Base-by-base conservation (phyloP, 2,888 invertebrate genomes). In the Ophion ellenae region DNA sequence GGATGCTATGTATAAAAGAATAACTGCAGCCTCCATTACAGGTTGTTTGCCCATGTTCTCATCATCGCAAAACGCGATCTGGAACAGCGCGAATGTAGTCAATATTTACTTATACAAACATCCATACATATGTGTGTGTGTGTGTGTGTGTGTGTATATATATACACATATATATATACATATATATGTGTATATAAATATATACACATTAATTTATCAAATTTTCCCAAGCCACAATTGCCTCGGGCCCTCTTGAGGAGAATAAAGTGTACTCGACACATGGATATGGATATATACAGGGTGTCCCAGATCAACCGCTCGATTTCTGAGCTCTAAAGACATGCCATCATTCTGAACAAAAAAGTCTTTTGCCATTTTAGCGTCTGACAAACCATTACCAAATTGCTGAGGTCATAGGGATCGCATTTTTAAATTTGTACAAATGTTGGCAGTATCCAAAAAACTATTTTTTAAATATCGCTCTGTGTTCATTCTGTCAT, bases 71-170 rank as follows among this genome's bases (percentile, higher is more conserved):
- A 63, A 32, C 69, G 47, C 28, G 79, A 69, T 79, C 83, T 83
- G 83, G 79, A 83, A 80, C 81, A 83, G 53, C 53, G 74, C 81
- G 17, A 64, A 75, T 75, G 47, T 32, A 57, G 73, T 20, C 57
- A 59, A 32, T 59, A 74, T 71, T 71, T 53, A 53, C n/a, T 71
- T 36, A 10, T 10, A 28, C 47, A 40, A 40, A 40, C 40, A 40
- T 24, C 24, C 24, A 24, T 24, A 24, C 24, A 24, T 24, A 1
- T 24, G 24, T 24, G 24, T 24, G 24, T 24, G 2, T 24, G 24
- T 24, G 2, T 24, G 24, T 24, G 2, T 24, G 24, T 24, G 24
- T 24, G 24, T 24, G 24, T 7, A 36, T 36, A 7, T 53, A 53
- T 53, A 17, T 53, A 53, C 4, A 53, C 4, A 53, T 2, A 36